These are phyloP conservation scores for Vireo altiloquus DNA, from an alignment of 2,113 vertebrate species.

Conservation along the genomic window DNA sequence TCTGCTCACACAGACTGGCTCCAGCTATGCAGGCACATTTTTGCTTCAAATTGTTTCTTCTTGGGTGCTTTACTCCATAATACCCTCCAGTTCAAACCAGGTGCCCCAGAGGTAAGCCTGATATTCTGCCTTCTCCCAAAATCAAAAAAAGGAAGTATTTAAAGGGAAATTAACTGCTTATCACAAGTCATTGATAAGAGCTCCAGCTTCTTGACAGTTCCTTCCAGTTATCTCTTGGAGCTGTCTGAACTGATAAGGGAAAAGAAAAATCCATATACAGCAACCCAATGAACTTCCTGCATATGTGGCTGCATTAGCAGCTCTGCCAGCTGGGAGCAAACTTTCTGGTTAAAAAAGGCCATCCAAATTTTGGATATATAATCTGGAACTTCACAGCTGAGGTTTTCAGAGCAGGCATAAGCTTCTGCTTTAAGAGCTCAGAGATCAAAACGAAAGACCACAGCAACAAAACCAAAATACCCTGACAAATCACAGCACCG, in stretches of 20 bases:
- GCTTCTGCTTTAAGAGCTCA: not conserved
- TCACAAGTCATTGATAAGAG: not conserved
- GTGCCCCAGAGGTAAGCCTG: not conserved
- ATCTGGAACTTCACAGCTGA: not conserved
- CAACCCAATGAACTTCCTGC: not conserved
- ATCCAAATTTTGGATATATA: not conserved
- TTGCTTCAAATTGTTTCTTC: not conserved
- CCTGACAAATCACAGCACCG: not conserved
- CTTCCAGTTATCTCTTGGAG: not conserved
- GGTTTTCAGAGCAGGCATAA: not conserved
- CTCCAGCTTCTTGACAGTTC: not conserved
- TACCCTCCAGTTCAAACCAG: not conserved
- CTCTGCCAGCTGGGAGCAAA: not conserved
- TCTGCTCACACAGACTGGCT: not conserved
- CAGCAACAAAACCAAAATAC: constrained; percentile 39
- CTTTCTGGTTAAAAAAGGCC: not conserved
- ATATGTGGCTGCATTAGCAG: not conserved
- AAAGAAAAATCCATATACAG: not conserved
- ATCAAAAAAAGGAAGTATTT: not conserved
- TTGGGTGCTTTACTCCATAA: not conserved
- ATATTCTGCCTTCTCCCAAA: not conserved
- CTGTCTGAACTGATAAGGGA: not conserved
- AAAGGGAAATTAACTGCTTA: not conserved
- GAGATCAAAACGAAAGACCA: not conserved
- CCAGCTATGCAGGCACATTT: not conserved